phyloP scores from a whole-genome alignment of 2,888 invertebrate genomes.

The Torymus aiolomorphi region DNA sequence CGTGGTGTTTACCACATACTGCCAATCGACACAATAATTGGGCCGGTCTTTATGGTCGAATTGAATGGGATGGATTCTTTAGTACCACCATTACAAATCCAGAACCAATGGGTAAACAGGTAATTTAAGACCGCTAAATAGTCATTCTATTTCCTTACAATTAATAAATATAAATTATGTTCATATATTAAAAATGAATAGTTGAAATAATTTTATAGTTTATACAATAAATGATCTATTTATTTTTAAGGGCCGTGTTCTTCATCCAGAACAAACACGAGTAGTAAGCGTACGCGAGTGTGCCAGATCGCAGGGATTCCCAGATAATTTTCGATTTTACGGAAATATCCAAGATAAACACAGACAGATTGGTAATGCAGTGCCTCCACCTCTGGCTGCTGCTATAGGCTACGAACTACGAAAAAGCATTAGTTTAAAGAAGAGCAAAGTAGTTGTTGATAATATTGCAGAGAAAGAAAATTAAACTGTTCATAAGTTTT shows the following conservation, averaged over 20 bases:
- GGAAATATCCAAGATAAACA: slow-evolving; percentile 87
- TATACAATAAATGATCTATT: not conserved
- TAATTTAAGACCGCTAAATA: slow-evolving; percentile 60
- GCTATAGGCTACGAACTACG: slow-evolving; percentile 86
- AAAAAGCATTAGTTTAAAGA: slow-evolving; percentile 70
- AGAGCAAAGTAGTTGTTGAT: slow-evolving; percentile 2
- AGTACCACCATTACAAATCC: slow-evolving; percentile 90
- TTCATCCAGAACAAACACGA: slow-evolving; percentile 87
- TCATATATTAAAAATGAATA: too few species aligned
- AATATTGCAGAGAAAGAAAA: too few species aligned
- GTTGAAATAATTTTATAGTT: too few species aligned
- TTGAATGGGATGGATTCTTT: slow-evolving; percentile 90
- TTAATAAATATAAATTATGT: too few species aligned
- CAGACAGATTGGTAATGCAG: slow-evolving; percentile 92
- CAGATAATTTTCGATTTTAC: slow-evolving; percentile 84
- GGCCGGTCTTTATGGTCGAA: slow-evolving; percentile 89
- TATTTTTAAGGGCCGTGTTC: slow-evolving; percentile 81
- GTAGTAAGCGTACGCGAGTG: slow-evolving; percentile 89
- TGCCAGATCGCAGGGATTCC: slow-evolving; percentile 91
- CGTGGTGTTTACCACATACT: slow-evolving; percentile 93
- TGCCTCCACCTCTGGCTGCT: slow-evolving; percentile 87
- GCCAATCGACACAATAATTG: slow-evolving; percentile 90
- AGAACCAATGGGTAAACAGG: slow-evolving; percentile 93
- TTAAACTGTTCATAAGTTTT: too few species aligned
- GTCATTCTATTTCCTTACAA: too few species aligned